A percentile compares a stretch with the other conserved stretches of the same genome.
phyloP scores from a whole-genome alignment of 2,797 vertebrate species.

The Pangasius krempfi region DNA sequence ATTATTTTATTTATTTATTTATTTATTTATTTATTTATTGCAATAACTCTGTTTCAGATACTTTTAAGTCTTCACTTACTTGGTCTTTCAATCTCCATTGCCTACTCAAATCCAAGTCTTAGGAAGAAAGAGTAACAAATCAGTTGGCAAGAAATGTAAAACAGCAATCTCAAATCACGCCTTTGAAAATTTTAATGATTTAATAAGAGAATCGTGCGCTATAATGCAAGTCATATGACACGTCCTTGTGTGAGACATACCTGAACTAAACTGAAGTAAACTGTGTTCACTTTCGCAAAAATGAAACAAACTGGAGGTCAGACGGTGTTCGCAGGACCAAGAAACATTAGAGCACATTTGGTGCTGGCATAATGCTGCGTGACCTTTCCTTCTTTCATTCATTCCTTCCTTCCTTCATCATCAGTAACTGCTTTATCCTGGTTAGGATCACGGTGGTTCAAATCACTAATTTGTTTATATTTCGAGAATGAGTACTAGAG shows the following conservation, averaged over 20 bases:
- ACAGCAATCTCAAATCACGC: too few relatives aligned
- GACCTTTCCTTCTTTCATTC: background rate
- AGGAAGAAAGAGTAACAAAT: background rate
- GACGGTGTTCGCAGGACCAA: too few relatives aligned
- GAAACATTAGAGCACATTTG: background rate
- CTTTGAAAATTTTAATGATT: background rate
- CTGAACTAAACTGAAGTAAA: background rate
- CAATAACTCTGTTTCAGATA: background rate
- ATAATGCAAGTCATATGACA: background rate
- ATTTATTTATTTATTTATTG: background rate
- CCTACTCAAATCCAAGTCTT: conserved; percentile 39
- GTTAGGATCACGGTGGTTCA: background rate
- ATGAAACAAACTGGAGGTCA: background rate
- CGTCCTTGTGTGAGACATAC: background rate
- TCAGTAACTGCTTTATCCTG: background rate
- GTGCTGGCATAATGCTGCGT: background rate
- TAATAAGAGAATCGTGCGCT: background rate
- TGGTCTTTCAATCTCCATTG: background rate
- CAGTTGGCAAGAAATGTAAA: background rate
- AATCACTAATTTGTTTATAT: background rate
- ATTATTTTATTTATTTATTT: background rate
- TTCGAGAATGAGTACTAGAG: background rate
- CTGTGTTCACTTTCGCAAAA: background rate
- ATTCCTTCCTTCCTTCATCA: background rate
- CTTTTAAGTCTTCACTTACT: background rate